These are phyloP conservation scores for Enteromius argenteus DNA, from an alignment of 2,797 vertebrate species.

Conservation along the genomic window DNA sequence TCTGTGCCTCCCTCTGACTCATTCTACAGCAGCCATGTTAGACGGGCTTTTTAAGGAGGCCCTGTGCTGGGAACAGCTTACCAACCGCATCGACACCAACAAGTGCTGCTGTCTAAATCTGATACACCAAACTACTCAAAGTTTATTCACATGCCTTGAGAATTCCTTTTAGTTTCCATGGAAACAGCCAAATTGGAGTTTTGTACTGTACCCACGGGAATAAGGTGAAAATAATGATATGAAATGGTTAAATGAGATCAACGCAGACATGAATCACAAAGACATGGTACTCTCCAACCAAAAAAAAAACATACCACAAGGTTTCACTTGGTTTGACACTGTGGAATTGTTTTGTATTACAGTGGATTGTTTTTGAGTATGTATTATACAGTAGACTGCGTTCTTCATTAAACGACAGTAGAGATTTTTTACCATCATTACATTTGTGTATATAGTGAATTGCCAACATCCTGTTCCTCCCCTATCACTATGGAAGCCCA, in stretches of 20 bases:
- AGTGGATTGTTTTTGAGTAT: too few species aligned
- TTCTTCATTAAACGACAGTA: not conserved
- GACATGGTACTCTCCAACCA: not conserved
- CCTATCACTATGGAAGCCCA: not conserved
- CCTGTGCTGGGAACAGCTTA: conserved; percentile 49
- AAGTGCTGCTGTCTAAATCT: conserved; percentile 37
- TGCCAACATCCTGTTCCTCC: conserved; percentile 3
- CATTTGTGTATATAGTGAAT: not conserved
- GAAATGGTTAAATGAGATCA: not conserved
- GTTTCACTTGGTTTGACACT: not conserved
- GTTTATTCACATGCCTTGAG: conserved; percentile 12
- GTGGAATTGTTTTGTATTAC: not conserved
- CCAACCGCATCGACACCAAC: conserved; percentile 40
- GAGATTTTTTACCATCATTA: not conserved
- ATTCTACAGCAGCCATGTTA: conserved; percentile 72
- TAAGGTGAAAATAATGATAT: not conserved
- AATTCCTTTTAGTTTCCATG: conserved; percentile 4
- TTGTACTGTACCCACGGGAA: not conserved
- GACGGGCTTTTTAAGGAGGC: conserved; percentile 72
- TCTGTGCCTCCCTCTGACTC: conserved; percentile 68
- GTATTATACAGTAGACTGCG: not conserved
- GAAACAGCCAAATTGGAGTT: not conserved
- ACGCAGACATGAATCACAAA: not conserved
- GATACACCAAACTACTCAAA: conserved; percentile 15
- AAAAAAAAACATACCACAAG: not conserved